phyloP scores from a whole-genome alignment of 2,797 vertebrate genomes.

The Acrocephalus scirpaceus region DNA sequence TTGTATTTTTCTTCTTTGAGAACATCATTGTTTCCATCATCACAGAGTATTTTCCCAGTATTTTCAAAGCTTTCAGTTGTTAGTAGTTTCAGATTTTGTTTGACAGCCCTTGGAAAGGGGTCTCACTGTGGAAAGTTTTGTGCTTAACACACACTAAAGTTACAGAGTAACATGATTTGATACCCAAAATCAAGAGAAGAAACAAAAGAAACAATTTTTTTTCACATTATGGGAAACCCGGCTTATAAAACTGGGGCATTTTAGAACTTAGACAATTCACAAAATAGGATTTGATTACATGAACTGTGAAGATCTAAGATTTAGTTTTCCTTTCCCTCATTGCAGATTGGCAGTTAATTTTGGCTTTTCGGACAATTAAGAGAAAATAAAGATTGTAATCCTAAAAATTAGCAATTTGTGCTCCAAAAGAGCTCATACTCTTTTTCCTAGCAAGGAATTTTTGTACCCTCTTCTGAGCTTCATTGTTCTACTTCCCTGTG shows the following conservation, averaged over 20 bases:
- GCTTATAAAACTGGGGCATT: not conserved
- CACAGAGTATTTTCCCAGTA: not conserved
- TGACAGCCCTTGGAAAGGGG: not conserved
- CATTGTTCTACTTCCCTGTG: not conserved
- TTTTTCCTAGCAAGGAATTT: not conserved
- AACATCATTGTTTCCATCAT: not conserved
- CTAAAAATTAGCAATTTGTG: not conserved
- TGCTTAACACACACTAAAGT: not conserved
- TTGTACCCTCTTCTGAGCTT: not conserved
- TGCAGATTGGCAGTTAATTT: not conserved
- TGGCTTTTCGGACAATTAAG: not conserved
- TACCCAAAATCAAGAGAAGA: not conserved
- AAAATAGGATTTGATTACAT: not conserved
- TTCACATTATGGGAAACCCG: not conserved
- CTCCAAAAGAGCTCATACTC: not conserved
- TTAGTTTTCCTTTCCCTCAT: not conserved
- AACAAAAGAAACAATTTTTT: not conserved
- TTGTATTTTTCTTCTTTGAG: not conserved
- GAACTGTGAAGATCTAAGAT: not conserved
- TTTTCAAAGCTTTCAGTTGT: not conserved
- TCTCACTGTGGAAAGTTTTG: not conserved
- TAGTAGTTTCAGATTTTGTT: not conserved
- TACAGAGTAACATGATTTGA: not conserved
- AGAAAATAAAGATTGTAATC: not conserved
- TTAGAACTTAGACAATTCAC: not conserved